Base-by-base conservation (phyloP, 2,113 vertebrate genomes). In the Dryoscopus gambensis region DNA sequence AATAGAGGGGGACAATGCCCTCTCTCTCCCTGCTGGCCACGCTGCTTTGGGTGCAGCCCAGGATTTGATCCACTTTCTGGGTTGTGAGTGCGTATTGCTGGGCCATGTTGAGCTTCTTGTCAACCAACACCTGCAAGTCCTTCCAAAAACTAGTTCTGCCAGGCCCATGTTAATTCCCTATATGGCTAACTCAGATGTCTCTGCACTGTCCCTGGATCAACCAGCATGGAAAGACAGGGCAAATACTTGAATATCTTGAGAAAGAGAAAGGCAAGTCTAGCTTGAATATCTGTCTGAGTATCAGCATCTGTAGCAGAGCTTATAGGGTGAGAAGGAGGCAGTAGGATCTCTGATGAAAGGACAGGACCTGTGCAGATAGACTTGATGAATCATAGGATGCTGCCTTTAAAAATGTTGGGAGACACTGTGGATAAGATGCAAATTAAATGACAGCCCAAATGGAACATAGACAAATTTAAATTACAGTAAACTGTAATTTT, bases 401-500 rank as follows among this genome's bases (percentile, higher is more conserved):
- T 3, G 3, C 22, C 16, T 73, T 76, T 64, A 42, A 84, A 93
- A 84, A n/a, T 33, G 7, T 59, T 76, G 44, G 3, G 42, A 90
- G n/a, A 84, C 47, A n/a, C 37, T 67, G 23, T 52, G 37, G 14
- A 33, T 47, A 57, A 62, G 9, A 79, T 83, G 81, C 12, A 53
- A 83, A 86, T 59, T 67, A 63, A 86, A 80, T 52, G 16, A 35
- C 28, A 86, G 14, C 16, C n/a, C 28, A 76, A 63, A 63, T 70
- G 31, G 21, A 70, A 89, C 6, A 18, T 0, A 71, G 19, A 24
- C 24, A 86, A 86, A 88, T 15, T 69, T 56, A 78, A 87, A 87
- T 73, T 68, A 50, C 15, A 46, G 60, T 69, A 69, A 88, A 65
- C 56, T 62, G 30, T 74, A 75, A 89, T 71, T 91, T 86, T 86